Evolutionary conservation across 2,797 vertebrate species (phyloP), one percentile per base, ranked within the genome.

Genomic region (Oreonectes daqikongensis): DNA sequence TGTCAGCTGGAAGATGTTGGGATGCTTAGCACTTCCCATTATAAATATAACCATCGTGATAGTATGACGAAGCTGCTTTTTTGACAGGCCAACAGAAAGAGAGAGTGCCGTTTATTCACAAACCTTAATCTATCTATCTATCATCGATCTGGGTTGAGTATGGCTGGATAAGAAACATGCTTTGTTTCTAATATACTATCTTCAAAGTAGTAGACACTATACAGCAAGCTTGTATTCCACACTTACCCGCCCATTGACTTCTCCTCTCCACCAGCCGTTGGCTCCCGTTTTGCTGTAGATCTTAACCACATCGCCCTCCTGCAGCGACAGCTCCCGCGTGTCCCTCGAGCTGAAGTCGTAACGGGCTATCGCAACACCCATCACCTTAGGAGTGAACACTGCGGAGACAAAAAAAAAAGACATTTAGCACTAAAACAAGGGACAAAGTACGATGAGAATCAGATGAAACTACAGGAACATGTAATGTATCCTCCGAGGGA

Each of bases 261-360:
- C 97, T 53, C 97, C 97, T 86, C 96, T 92, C 97, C 97, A 99
- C 97, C 97, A 99, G 88, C 97, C 97, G 17, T 99, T 98, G 0
- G 94, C 95, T 18, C 96, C 96, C 4, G 95, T 91, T 88, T 98
- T 98, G 0, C 95, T 98, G 87, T 97, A 98, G 86, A 99, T 99
- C 91, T 95, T 98, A 26, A 99, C 97, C 78, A 98, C 89, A 0
- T 99, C 96, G 0, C 97, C 97, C 83, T 98, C 98, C 87, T 95
- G 59, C 46, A 99, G 86, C 26, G 97, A 96, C 24, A 99, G 88
- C 35, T 99, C 97, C 8, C 97, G 89, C 74, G 95, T 98, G 85
- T 99, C 97, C 20, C 97, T 91, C 0, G 97, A 96, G 69, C 95
- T 95, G 92, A 98, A 99, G 91, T 99, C 97, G n/a, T 99, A 99